Evolutionary conservation across 64 coral and sea anemone species (phyloP).

Genomic region (Montipora foliosa): DNA sequence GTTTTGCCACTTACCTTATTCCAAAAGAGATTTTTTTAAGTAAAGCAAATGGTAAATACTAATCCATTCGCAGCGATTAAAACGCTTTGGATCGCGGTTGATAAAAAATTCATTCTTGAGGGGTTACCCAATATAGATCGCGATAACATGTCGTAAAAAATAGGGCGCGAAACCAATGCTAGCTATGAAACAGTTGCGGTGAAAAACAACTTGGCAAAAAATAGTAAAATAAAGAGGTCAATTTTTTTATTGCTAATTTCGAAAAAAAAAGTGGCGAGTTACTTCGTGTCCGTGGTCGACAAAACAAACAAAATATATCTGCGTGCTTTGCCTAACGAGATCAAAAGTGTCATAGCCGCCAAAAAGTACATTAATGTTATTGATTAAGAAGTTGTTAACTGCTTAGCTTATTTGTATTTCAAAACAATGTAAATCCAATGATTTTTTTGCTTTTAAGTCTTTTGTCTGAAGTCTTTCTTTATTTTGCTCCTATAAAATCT

Average conservation of each 20-base stretch:
- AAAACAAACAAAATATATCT: not conserved
- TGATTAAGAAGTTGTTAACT: not conserved
- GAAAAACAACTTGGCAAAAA: not conserved
- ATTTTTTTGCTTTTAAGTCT: too few species aligned
- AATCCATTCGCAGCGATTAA: not conserved
- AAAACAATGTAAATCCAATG: too few species aligned
- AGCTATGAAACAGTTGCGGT: not conserved
- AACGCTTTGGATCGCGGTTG: not conserved
- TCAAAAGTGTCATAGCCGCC: not conserved
- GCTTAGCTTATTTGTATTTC: not conserved
- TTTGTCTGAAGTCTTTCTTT: too few species aligned
- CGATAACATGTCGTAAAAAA: not conserved
- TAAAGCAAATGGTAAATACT: not conserved
- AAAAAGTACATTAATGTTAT: not conserved
- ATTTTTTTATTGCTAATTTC: not conserved
- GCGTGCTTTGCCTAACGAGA: not conserved
- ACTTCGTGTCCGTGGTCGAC: not conserved
- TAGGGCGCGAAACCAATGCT: not conserved
- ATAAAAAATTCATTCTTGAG: constrained; percentile 1
- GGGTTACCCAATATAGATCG: constrained; percentile 7
- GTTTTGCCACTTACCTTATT: not conserved
- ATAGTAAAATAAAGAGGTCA: not conserved
- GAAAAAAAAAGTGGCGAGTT: not conserved
- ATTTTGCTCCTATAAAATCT: too few species aligned
- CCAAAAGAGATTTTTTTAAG: not conserved